Conservation (phyloP, 2,113 vertebrate genomes). For the Grantiella picta region DNA sequence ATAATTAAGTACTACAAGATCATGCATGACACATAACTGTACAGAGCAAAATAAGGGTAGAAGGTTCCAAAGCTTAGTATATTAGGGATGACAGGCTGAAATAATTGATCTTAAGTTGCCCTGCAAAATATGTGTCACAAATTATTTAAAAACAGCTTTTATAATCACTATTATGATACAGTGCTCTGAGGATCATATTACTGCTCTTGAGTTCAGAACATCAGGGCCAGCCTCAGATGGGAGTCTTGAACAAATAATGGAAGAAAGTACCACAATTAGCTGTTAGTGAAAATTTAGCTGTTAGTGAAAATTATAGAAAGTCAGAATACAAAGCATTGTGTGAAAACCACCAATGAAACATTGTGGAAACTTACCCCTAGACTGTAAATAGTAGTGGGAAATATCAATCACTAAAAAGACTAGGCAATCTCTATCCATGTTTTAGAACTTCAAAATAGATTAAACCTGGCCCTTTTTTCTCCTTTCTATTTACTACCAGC, state of each 20-base stretch:
- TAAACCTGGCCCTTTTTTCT: background rate
- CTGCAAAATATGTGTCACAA: background rate
- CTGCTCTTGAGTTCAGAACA: background rate
- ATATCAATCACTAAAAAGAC: background rate
- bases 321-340: background rate
- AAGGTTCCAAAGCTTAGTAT: background rate
- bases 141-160: background rate
- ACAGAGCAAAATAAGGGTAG: background rate
- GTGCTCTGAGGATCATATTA: background rate
- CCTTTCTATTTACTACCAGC: background rate
- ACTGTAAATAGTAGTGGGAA: background rate
- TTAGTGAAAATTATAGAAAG: background rate
- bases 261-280: background rate
- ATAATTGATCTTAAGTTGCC: background rate
- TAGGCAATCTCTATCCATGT: background rate
- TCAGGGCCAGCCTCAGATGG: background rate
- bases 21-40: background rate
- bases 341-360: background rate
- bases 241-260: background rate
- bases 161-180: background rate
- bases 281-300: background rate
- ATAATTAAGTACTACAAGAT: background rate
- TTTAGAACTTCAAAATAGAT: background rate
- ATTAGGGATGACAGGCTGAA: background rate
- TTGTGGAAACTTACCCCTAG: background rate